Base-by-base conservation (phyloP, 2,888 invertebrate species). In the Embidobia sp. region DNA sequence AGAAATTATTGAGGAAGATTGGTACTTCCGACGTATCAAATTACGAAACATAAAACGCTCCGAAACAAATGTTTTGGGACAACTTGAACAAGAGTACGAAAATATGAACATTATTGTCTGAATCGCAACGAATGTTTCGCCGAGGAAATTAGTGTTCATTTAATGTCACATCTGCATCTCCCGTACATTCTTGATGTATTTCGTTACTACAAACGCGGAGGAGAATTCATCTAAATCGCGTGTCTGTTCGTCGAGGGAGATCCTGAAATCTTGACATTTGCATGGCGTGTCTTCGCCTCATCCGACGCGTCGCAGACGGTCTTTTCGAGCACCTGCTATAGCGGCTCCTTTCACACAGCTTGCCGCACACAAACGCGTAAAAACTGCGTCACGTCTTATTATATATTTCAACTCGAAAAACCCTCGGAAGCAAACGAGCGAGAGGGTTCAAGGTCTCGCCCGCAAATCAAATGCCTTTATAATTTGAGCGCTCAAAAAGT, bases 181-280 rank as follows among this genome's bases (percentile, higher is more conserved):
- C 3, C 19, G 48, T 35, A 13, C 19, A 33, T 64, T 53, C 53
- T 33, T 33, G 53, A 64, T 44, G 19, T 33, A 53, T 64, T 61
- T 37, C 19, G 53, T 44, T 64, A 53, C 46, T 66, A 66, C 26
- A 33, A 53, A n/a, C 31, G 18, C 51, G 37, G 22, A 19, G n/a
- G 33, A 29, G 61, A 33, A 48, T 48, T 44, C 37, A 26, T 16
- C 49, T 6, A 8, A 66, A 53, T 53, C 27, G 44, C 33, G 53
- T 35, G 66, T 46, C 53, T 44, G 15, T 27, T 53, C 22, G 16
- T 13, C 13, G 11, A 42, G 64, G 53, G 26, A 44, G 53, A 44
- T 46, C 13, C 19, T 29, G 55, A 55, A 67, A 67, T 67, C 46
- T 46, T 66, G 55, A 66, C 66, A 46, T 51, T 29, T 44, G 44